Evolutionary conservation across 1,140 invertebrate species (phyloP).

Genomic region (Vollenhovia emeryi): DNA sequence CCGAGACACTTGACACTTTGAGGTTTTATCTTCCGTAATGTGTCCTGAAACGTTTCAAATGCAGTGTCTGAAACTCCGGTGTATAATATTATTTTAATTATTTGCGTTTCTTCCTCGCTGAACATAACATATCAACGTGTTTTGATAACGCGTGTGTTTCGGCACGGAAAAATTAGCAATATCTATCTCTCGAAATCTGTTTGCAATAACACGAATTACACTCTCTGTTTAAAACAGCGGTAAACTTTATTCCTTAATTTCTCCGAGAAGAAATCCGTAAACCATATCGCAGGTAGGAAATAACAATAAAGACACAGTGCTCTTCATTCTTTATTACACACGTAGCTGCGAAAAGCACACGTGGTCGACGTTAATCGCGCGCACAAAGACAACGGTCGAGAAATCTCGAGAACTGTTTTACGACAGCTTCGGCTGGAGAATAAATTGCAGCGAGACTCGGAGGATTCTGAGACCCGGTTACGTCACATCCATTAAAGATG

Average conservation of each 20-base stretch:
- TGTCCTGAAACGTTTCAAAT: neutral
- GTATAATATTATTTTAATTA: constrained; percentile 18
- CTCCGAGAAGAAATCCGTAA: neutral
- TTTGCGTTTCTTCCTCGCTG: neutral
- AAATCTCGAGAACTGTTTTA: neutral
- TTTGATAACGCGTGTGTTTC: neutral
- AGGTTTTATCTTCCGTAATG: neutral
- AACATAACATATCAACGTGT: neutral
- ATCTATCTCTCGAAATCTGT: neutral
- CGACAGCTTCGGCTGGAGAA: neutral
- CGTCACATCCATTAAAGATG: neutral
- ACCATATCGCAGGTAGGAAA: neutral
- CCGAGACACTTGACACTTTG: neutral
- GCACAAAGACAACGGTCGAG: neutral
- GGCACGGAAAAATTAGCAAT: neutral
- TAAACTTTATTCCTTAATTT: neutral
- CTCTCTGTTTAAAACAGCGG: neutral
- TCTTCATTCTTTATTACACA: neutral
- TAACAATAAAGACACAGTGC: neutral
- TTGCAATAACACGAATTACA: neutral
- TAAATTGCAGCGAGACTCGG: neutral
- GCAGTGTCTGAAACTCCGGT: neutral
- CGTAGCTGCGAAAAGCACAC: neutral
- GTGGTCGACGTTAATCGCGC: neutral
- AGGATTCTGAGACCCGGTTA: neutral